These are phyloP conservation scores for Cydia strobilella DNA, from an alignment of 1,140 invertebrate species.

Conservation along the genomic window DNA sequence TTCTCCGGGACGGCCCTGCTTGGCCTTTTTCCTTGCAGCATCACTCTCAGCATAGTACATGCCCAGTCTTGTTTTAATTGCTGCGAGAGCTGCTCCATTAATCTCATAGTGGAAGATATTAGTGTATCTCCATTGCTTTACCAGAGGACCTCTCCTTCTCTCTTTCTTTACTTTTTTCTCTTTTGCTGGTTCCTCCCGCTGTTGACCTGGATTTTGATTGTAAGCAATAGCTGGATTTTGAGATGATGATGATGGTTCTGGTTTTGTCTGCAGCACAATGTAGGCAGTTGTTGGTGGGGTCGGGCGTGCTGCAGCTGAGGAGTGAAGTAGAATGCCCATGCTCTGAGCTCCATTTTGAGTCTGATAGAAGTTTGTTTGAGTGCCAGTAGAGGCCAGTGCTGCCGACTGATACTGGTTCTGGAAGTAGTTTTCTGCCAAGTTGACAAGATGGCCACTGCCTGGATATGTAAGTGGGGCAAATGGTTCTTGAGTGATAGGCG, in stretches of 20 bases:
- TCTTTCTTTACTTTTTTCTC: constrained; percentile 65
- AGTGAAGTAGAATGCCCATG: constrained; percentile 70
- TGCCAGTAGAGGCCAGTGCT: constrained; percentile 53
- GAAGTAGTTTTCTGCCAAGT: constrained; percentile 77
- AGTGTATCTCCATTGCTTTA: constrained; percentile 79
- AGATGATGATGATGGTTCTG: constrained; percentile 61
- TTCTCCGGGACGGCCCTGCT: constrained; percentile 63
- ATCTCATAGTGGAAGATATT: constrained; percentile 79
- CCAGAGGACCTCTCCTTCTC: constrained; percentile 71
- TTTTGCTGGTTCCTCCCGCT: constrained; percentile 41
- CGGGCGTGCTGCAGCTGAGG: constrained; percentile 58
- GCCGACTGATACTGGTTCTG: constrained; percentile 72
- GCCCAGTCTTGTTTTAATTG: constrained; percentile 77
- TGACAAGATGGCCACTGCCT: constrained; percentile 75
- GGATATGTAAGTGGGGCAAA: constrained; percentile 69
- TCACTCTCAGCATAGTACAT: constrained; percentile 78
- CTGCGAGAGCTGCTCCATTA: constrained; percentile 75
- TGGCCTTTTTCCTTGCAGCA: constrained; percentile 73
- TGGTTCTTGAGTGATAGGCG: constrained; percentile 53
- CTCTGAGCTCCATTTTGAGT: constrained; percentile 64
- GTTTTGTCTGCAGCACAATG: constrained; percentile 71
- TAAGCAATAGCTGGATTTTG: constrained; percentile 48
- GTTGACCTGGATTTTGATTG: constrained; percentile 45
- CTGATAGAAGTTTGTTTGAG: constrained; percentile 70
- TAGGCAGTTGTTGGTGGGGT: constrained; percentile 63